Evolutionary conservation across 2,113 vertebrate genomes (phyloP).

Genomic region (Smithornis capensis): DNA sequence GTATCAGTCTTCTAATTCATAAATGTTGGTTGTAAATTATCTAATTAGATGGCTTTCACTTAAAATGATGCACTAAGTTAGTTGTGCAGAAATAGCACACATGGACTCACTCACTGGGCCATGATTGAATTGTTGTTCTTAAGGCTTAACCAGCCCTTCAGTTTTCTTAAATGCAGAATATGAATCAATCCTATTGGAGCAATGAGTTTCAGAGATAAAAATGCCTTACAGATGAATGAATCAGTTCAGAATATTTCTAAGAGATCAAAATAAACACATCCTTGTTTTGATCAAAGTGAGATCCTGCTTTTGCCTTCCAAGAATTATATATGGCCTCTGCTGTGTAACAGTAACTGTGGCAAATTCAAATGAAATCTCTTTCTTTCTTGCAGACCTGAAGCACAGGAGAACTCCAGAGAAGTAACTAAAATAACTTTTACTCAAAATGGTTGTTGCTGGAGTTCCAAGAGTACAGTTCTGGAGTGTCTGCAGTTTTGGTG

Average conservation of each 20-base stretch:
- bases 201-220: neutral
- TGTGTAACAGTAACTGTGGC: fast-evolving
- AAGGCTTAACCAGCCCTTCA: neutral
- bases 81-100: neutral
- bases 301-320: neutral
- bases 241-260: neutral
- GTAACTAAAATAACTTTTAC: neutral
- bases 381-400: neutral
- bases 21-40: conserved; percentile 25
- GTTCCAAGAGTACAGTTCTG: neutral
- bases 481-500: neutral
- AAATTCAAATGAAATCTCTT: neutral
- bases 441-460: neutral
- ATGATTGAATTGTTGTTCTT: conserved; percentile 21
- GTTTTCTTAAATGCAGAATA: neutral
- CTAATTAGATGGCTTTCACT: neutral
- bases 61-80: conserved; percentile 1
- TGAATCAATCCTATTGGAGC: neutral
- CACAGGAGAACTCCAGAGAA: neutral
- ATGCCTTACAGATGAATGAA: neutral
- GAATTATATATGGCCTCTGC: neutral
- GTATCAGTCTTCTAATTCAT: conserved; percentile 5
- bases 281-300: neutral
- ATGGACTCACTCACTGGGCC: neutral
- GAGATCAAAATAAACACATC: neutral